A percentile compares a stretch with the other conserved stretches of the same genome.
These are phyloP conservation scores for Tetramorium simillimum DNA, from an alignment of 1,140 invertebrate species.

Conservation along the genomic window DNA sequence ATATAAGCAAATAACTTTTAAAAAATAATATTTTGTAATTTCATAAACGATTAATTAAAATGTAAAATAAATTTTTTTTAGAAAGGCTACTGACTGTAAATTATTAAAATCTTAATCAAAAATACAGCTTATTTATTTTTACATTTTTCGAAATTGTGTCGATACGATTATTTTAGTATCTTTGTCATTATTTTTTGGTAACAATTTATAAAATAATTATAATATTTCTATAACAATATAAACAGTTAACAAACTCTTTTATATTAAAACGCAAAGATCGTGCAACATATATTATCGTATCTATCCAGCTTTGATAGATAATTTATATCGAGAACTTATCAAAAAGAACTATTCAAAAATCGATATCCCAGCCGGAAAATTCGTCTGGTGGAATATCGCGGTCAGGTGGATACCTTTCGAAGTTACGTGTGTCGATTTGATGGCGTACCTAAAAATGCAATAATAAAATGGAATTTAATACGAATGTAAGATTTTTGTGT, in stretches of 20 bases:
- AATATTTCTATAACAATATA: background rate
- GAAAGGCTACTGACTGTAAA: background rate
- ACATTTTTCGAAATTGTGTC: background rate
- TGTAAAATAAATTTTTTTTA: background rate
- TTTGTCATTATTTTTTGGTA: slow-evolving; percentile 5
- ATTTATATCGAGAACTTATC: background rate
- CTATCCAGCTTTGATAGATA: background rate
- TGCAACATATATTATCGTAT: background rate
- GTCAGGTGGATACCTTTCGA: slow-evolving; percentile 87
- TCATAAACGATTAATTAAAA: background rate
- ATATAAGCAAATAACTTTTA: background rate
- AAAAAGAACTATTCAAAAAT: too few species aligned
- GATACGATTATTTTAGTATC: background rate
- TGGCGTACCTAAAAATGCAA: slow-evolving; percentile 81
- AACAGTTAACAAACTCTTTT: slow-evolving; percentile 5
- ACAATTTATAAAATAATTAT: slow-evolving; percentile 4
- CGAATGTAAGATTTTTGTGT: background rate
- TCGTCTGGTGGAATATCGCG: slow-evolving; percentile 87
- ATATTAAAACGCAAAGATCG: background rate
- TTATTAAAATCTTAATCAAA: slow-evolving; percentile 2
- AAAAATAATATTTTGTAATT: background rate
- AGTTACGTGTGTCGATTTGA: slow-evolving; percentile 86
- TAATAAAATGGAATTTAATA: slow-evolving; percentile 1
- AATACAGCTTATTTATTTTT: background rate
- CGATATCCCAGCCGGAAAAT: slow-evolving; percentile 87